Percentiles rank a stretch among this genome's conserved stretches.
phyloP scores from a whole-genome alignment of 2,888 invertebrate species.

The Arrhopalites spinosus region DNA sequence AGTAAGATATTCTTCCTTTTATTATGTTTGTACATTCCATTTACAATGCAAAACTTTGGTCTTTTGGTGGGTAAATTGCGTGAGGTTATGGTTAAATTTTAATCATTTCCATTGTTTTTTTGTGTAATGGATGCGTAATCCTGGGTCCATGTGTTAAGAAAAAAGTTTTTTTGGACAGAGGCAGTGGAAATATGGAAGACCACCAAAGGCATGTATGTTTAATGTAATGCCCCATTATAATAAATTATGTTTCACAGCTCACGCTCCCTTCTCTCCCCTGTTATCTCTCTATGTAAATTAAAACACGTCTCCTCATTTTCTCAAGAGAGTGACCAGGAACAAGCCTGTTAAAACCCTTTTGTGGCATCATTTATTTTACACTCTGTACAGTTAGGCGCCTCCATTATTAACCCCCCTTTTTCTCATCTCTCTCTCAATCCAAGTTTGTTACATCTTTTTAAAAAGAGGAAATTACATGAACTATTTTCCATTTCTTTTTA shows the following conservation, averaged over 20 bases:
- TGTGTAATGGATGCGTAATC: neutral
- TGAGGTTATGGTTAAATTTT: constrained; percentile 12
- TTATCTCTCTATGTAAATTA: constrained; percentile 11
- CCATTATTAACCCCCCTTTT: neutral
- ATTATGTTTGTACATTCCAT: no score
- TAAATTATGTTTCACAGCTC: constrained; percentile 4
- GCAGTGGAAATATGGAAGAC: neutral
- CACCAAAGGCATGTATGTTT: neutral
- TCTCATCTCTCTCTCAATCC: neutral
- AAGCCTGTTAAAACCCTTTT: neutral
- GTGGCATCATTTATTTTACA: no score
- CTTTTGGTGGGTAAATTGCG: neutral
- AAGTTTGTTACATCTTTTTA: no score
- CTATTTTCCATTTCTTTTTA: no score
- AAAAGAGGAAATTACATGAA: no score
- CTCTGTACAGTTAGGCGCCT: neutral
- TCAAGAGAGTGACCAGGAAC: neutral
- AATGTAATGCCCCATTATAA: constrained; percentile 7
- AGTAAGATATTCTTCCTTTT: neutral
- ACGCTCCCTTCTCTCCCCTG: neutral
- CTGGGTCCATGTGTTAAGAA: neutral
- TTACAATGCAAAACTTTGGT: no score
- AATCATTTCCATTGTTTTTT: neutral
- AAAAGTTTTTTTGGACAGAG: no score
- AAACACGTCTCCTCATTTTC: constrained; percentile 2